Conservation (phyloP, 1,140 invertebrate species). For the Lucilia cuprina region DNA sequence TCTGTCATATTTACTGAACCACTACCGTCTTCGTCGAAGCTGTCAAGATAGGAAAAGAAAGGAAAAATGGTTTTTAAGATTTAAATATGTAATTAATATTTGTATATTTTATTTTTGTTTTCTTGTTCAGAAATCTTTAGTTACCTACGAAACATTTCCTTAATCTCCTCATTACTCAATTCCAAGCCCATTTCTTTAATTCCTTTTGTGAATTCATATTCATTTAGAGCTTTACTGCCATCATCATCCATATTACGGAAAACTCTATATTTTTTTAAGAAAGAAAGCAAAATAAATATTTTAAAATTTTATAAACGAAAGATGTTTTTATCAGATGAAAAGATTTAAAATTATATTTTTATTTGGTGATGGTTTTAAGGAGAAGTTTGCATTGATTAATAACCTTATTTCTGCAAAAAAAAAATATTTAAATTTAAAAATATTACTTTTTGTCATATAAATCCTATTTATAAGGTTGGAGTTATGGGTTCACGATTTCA, state of each 20-base stretch:
- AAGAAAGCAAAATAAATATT: neutral
- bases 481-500: too few relatives aligned
- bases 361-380: too few relatives aligned
- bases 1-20: constrained; percentile 89
- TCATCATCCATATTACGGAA: constrained; percentile 95
- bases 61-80: neutral
- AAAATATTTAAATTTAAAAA: too few relatives aligned
- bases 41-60: constrained; percentile 42
- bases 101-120: neutral
- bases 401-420: too few relatives aligned
- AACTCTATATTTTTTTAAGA: constrained; percentile 68
- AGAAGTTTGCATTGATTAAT: too few relatives aligned
- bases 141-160: constrained; percentile 68
- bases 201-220: constrained; percentile 84
- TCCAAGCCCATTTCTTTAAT: constrained; percentile 82
- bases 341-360: too few relatives aligned
- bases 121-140: neutral
- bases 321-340: too few relatives aligned
- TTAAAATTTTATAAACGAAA: neutral
- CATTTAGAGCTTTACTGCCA: constrained; percentile 81
- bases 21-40: constrained; percentile 84
- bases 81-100: constrained; percentile 2
- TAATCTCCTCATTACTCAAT: constrained; percentile 71
- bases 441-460: too few relatives aligned
- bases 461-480: too few relatives aligned